These are phyloP conservation scores for Oxycera nigricornis DNA, from an alignment of 2,888 invertebrate species.

Conservation along the genomic window DNA sequence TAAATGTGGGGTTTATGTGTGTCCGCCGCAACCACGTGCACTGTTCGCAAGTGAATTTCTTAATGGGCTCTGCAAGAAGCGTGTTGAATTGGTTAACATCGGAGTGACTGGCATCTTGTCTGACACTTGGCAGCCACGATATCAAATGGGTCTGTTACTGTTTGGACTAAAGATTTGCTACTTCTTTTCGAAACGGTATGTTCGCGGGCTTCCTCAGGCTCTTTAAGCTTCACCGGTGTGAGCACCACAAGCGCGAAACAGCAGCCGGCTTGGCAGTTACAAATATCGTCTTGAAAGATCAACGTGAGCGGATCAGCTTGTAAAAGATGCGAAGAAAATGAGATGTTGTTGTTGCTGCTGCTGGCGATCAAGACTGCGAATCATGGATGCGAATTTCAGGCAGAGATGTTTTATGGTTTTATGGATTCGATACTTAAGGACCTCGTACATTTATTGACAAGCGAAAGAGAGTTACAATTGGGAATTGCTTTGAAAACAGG, in stretches of 20 bases:
- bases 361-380: constrained; percentile 11
- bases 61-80: constrained; percentile 45
- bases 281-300: constrained; percentile 27
- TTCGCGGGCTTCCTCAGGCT: not conserved
- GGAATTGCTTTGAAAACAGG: too few species aligned
- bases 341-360: constrained; percentile 34
- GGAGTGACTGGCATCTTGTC: constrained; percentile 43
- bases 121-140: constrained; percentile 36
- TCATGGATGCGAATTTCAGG: not conserved
- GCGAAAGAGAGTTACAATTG: too few species aligned
- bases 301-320: constrained; percentile 26
- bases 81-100: constrained; percentile 45
- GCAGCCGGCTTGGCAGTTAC: constrained; percentile 5
- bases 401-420: constrained; percentile 11
- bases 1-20: too few species aligned
- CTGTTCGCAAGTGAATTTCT: constrained; percentile 41
- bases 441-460: too few species aligned
- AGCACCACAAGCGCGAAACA: not conserved
- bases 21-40: too few species aligned
- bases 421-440: not conserved
- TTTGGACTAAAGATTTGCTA: constrained; percentile 35
- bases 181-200: constrained; percentile 26
- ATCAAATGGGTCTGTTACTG: constrained; percentile 29
- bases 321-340: constrained; percentile 36
- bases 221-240: not conserved